Conservation (phyloP, 2,797 vertebrate species). For the Atherinosoma microstoma region DNA sequence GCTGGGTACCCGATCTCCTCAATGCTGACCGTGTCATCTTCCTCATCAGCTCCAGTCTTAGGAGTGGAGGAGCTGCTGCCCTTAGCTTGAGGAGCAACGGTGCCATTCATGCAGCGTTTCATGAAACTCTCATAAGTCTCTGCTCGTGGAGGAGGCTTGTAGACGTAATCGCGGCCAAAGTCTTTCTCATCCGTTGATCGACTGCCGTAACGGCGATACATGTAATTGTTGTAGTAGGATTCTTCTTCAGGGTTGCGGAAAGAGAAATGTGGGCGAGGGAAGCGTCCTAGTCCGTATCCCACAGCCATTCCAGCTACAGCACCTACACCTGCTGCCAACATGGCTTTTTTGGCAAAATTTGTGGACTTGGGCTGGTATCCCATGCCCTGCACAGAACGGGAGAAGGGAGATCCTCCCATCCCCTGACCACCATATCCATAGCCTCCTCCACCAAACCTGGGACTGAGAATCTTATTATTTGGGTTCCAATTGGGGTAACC, state of each 20-base stretch:
- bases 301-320: constrained; percentile 83
- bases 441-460: constrained; percentile 75
- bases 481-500: constrained; percentile 82
- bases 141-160: constrained; percentile 67
- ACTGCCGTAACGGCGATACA: constrained; percentile 77
- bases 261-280: constrained; percentile 80
- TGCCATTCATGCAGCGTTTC: constrained; percentile 76
- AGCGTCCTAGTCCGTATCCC: constrained; percentile 83
- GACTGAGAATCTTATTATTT: constrained; percentile 83
- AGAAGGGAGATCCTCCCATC: constrained; percentile 82
- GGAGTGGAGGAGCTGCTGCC: constrained; percentile 14
- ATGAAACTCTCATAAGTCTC: constrained; percentile 77
- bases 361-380: constrained; percentile 77
- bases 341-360: constrained; percentile 82
- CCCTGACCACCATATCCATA: constrained; percentile 70
- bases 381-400: constrained; percentile 73
- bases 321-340: constrained; percentile 83
- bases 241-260: constrained; percentile 81
- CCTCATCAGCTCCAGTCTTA: constrained; percentile 25
- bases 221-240: constrained; percentile 83
- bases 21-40: constrained; percentile 74
- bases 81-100: constrained; percentile 58
- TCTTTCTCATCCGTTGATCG: constrained; percentile 77
- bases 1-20: constrained; percentile 81
- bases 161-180: constrained; percentile 76